phyloP scores from a whole-genome alignment of 2,113 vertebrate genomes.

The Nipponia nippon region DNA sequence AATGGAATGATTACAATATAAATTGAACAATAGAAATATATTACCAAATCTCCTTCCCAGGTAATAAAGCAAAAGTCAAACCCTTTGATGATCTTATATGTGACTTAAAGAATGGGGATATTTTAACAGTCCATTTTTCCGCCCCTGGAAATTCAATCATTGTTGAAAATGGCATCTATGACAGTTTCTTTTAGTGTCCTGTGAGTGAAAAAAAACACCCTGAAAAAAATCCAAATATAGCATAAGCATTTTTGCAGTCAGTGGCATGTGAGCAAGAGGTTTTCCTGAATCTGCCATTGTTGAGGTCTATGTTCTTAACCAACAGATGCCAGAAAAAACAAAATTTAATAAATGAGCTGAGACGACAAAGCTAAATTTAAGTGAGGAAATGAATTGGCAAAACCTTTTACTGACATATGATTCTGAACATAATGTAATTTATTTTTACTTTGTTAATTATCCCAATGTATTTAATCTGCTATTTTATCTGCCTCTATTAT shows the following conservation, averaged over 20 bases:
- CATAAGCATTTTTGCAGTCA: not conserved
- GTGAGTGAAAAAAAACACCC: not conserved
- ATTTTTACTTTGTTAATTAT: constrained; percentile 17
- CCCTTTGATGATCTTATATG: not conserved
- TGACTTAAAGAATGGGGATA: not conserved
- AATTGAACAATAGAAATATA: not conserved
- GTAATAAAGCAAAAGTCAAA: not conserved
- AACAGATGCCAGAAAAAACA: not conserved
- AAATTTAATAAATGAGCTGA: not conserved
- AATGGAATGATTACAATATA: not conserved
- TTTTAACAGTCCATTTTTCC: not conserved
- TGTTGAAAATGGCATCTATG: not conserved
- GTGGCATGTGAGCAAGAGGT: not conserved
- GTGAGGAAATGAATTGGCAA: not conserved
- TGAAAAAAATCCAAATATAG: not conserved
- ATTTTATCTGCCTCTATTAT: not conserved
- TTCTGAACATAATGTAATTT: not conserved
- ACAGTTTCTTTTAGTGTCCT: not conserved
- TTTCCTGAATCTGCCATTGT: not conserved
- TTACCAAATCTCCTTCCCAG: not conserved
- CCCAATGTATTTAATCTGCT: not conserved
- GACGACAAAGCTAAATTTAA: not conserved
- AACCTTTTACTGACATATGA: not conserved
- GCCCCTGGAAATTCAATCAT: accelerated
- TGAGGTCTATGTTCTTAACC: not conserved